Percentiles rank a stretch among this genome's conserved stretches.
Conservation (phyloP, 2,888 invertebrate species). For the Rhaphigaster nebulosa region DNA sequence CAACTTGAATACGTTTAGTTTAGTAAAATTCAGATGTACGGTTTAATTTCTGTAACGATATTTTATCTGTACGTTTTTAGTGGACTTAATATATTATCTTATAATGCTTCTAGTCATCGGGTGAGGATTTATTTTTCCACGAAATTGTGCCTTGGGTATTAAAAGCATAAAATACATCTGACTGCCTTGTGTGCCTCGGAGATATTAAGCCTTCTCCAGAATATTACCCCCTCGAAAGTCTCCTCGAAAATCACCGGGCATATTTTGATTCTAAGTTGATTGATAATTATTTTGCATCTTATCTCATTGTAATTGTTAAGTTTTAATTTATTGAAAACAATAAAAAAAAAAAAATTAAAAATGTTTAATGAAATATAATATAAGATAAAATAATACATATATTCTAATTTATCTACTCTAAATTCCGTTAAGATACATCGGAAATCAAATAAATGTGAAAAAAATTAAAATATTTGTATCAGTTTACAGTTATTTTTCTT, state of each 20-base stretch:
- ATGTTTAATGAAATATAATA: too few species aligned
- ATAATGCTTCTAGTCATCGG: neutral
- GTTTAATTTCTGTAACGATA: neutral
- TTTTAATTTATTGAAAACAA: neutral
- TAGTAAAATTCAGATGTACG: neutral
- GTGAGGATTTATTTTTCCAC: neutral
- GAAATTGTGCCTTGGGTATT: neutral
- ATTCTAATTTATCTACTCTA: too few species aligned
- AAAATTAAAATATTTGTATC: too few species aligned
- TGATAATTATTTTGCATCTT: neutral
- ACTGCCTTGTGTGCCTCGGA: neutral
- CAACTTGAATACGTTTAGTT: neutral
- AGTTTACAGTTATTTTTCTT: too few species aligned
- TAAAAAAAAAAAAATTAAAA: neutral
- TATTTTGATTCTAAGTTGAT: neutral
- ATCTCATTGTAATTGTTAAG: neutral
- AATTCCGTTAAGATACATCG: too few species aligned
- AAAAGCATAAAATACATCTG: neutral
- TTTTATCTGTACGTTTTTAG: neutral
- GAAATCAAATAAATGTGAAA: too few species aligned
- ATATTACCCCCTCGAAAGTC: neutral
- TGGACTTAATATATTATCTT: neutral
- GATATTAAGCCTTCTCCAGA: neutral
- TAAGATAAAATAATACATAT: too few species aligned
- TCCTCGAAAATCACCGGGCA: neutral